A percentile compares a stretch with the other conserved stretches of the same genome.
These are phyloP conservation scores for Charaxes varanes DNA, from an alignment of 1,140 invertebrate species.

Conservation along the genomic window DNA sequence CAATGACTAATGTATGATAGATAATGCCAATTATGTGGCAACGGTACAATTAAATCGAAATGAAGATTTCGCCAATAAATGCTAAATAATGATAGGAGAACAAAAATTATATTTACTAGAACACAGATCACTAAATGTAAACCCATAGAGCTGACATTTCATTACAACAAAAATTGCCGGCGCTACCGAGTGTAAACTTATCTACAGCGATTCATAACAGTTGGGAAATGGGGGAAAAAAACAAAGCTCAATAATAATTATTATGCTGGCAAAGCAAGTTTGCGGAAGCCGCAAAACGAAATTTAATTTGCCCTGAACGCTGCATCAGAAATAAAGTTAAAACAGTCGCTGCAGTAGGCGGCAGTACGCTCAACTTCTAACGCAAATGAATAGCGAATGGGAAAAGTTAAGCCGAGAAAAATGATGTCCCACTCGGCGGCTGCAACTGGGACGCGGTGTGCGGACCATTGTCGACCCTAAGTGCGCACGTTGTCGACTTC, in stretches of 20 bases:
- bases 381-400: conserved; percentile 73
- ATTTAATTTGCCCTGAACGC: conserved; percentile 73
- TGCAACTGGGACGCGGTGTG: conserved; percentile 19
- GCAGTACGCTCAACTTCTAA: conserved; percentile 67
- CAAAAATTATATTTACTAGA: no score
- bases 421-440: conserved; percentile 62
- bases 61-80: no score
- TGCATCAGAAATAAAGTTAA: conserved; percentile 74
- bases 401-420: conserved; percentile 70
- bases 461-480: conserved; percentile 39
- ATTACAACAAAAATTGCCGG: conserved; percentile 1
- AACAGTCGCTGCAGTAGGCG: conserved; percentile 68
- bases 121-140: no score
- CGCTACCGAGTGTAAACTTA: conserved; percentile 32
- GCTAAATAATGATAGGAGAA: no score
- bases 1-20: no score
- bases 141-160: no score
- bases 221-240: conserved; percentile 31
- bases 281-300: conserved; percentile 71
- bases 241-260: conserved; percentile 60
- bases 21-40: no score
- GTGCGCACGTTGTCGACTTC: conserved; percentile 4
- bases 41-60: no score
- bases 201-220: conserved; percentile 48
- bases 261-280: conserved; percentile 61